Evolutionary conservation across 2,888 invertebrate species (phyloP).

Genomic region (Rhamnusium bicolor): DNA sequence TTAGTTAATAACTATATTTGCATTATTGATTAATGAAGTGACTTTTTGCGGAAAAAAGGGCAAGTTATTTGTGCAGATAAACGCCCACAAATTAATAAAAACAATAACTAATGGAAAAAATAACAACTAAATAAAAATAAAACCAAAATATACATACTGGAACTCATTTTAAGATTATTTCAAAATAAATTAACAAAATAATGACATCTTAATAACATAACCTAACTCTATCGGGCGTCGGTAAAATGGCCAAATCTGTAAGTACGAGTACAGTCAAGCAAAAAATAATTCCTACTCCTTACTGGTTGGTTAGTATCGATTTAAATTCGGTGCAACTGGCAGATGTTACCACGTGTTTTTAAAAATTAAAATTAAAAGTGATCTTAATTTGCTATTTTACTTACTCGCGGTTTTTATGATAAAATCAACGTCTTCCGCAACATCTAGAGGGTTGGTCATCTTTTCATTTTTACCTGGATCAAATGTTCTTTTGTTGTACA

Average conservation of each 20-base stretch:
- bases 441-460: constrained; percentile 54
- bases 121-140: constrained; percentile 15
- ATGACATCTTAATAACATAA: constrained; percentile 49
- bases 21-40: constrained; percentile 34
- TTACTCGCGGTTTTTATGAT: constrained; percentile 69
- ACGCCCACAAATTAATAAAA: constrained; percentile 1
- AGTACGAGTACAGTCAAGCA: constrained; percentile 15
- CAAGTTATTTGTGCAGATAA: constrained; percentile 19
- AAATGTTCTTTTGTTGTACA: constrained; percentile 9
- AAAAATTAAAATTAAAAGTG: neutral
- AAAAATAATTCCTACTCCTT: neutral
- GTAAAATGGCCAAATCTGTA: constrained; percentile 15
- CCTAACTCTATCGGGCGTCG: constrained; percentile 61
- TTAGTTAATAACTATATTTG: constrained; percentile 14
- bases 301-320: neutral
- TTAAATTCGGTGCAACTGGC: neutral
- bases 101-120: neutral
- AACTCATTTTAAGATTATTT: constrained; percentile 40
- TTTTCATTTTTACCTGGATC: constrained; percentile 13
- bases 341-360: neutral
- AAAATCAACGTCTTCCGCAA: constrained; percentile 68
- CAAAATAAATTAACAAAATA: constrained; percentile 35
- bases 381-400: constrained; percentile 50
- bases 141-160: constrained; percentile 38
- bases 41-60: constrained; percentile 27